Conservation (phyloP, 2,113 vertebrate species). For the Tachuris rubrigastra region DNA sequence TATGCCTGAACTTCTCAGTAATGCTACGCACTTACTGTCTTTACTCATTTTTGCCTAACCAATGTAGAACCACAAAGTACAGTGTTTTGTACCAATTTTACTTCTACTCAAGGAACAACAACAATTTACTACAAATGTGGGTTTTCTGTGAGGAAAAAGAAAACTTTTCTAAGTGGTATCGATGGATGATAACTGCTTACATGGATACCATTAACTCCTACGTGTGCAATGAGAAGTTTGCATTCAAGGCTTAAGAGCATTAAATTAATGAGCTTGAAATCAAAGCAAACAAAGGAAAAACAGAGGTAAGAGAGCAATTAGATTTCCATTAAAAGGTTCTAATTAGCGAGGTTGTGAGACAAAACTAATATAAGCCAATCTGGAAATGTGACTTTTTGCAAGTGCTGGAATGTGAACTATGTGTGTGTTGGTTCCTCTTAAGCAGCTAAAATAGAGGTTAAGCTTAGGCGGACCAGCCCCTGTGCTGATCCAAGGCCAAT, state of each 20-base stretch:
- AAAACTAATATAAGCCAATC: neutral
- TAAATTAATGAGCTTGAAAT: neutral
- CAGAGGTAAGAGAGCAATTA: neutral
- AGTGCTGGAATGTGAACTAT: neutral
- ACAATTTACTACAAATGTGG: neutral
- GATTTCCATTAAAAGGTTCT: neutral
- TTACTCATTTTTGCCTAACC: neutral
- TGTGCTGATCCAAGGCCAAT: neutral
- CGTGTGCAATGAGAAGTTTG: neutral
- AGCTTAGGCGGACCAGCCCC: neutral
- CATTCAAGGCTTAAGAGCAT: neutral
- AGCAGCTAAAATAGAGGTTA: constrained; percentile 1
- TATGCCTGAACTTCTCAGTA: neutral
- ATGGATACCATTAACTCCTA: neutral
- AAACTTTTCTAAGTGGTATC: neutral
- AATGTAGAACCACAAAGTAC: neutral
- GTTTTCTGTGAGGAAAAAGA: neutral
- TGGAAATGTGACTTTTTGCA: neutral
- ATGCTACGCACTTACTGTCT: neutral
- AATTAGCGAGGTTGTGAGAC: neutral
- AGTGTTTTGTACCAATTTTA: neutral
- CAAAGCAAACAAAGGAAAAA: neutral
- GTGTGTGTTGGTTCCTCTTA: neutral
- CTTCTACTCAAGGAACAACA: neutral
- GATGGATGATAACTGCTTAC: neutral